Conservation (phyloP, 2,797 vertebrate genomes). For the Buphagus erythrorhynchus region DNA sequence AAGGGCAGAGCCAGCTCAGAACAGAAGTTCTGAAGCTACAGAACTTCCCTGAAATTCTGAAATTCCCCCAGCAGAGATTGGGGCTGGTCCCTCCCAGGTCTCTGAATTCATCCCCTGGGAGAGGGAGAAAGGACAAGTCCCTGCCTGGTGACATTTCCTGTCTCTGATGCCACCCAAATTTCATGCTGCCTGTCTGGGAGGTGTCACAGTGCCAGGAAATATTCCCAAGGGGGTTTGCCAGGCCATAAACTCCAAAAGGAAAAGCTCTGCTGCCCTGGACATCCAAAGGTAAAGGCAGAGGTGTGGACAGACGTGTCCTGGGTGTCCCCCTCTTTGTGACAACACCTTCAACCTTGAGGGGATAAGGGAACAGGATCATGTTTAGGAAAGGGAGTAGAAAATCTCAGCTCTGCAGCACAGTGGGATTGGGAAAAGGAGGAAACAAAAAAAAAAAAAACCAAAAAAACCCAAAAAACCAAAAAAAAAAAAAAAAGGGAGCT, state of each 20-base stretch:
- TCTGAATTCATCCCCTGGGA: not conserved
- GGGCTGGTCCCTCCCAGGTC: not conserved
- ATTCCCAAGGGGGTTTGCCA: not conserved
- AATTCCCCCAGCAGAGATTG: not conserved
- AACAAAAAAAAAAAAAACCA: accelerated
- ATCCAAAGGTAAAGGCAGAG: not conserved
- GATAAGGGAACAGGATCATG: accelerated
- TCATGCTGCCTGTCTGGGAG: not conserved
- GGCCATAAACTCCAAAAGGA: accelerated
- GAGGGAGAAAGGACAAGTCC: not conserved
- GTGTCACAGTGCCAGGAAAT: not conserved
- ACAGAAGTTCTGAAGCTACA: too few species aligned
- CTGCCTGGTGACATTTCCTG: not conserved
- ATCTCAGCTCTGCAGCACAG: not conserved
- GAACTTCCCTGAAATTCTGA: too few species aligned
- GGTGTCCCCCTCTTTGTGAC: not conserved
- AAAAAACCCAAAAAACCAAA: too few species aligned
- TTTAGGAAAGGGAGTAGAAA: not conserved
- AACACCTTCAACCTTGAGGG: not conserved
- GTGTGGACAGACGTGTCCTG: not conserved
- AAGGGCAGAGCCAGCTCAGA: not conserved
- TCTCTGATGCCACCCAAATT: not conserved
- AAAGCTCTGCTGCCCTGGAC: not conserved
- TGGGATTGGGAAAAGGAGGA: not conserved
- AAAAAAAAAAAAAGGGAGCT: accelerated